phyloP scores from a whole-genome alignment of 2,888 invertebrate species.

The Cephus pygmeus region DNA sequence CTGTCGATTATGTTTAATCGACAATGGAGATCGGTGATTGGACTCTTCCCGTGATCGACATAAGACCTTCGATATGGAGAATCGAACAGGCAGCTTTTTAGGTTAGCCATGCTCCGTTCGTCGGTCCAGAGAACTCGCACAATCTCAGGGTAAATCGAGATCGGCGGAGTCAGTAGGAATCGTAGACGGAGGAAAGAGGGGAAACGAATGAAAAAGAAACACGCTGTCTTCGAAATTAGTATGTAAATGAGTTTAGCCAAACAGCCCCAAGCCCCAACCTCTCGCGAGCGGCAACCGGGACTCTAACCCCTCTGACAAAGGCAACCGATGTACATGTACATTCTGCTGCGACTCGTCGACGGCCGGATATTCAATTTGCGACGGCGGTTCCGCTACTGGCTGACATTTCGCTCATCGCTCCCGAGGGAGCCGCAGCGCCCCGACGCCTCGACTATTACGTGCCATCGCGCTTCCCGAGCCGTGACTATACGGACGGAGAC shows the following conservation, averaged over 20 bases:
- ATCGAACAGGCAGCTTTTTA: no score
- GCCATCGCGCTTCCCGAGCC: conserved; percentile 18
- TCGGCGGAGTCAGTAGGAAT: no score
- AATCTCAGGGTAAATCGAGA: no score
- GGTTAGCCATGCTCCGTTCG: no score
- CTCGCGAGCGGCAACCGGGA: no score
- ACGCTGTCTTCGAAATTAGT: no score
- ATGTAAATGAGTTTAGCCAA: no score
- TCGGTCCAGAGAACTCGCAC: no score
- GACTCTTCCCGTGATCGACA: neutral
- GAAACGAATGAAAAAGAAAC: no score
- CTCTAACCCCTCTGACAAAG: no score
- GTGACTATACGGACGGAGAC: conserved; percentile 12
- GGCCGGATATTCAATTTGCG: conserved; percentile 52
- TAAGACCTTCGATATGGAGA: neutral
- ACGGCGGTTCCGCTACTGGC: conserved; percentile 49
- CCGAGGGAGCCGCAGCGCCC: conserved; percentile 36
- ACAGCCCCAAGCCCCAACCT: no score
- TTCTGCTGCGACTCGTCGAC: conserved; percentile 50
- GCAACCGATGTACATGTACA: no score
- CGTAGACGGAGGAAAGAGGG: neutral
- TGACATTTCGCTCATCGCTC: conserved; percentile 59
- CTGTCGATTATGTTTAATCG: neutral
- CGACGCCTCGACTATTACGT: neutral
- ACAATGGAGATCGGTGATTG: neutral